Conservation (phyloP, 2,113 vertebrate genomes). For the Pluvialis apricaria region DNA sequence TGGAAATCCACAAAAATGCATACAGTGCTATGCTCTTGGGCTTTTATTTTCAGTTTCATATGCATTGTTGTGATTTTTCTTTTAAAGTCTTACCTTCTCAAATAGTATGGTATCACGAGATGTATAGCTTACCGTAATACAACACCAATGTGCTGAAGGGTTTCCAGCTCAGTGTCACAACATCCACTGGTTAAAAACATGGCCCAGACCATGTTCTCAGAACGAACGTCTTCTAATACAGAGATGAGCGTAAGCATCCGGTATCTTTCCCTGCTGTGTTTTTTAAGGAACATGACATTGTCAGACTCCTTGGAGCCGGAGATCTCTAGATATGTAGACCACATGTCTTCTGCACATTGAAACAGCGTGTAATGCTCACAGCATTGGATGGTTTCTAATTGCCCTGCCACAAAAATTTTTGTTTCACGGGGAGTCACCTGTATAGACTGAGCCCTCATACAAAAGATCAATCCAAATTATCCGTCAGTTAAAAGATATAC, state of each 20-base stretch:
- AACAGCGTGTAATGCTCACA: neutral
- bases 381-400: neutral
- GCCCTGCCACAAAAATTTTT: neutral
- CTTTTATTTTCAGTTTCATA: neutral
- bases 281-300: neutral
- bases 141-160: neutral
- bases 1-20: neutral
- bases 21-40: neutral
- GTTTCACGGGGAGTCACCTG: neutral
- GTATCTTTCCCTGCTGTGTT: neutral
- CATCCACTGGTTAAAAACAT: accelerated
- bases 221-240: neutral
- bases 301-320: neutral
- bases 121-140: neutral
- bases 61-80: neutral
- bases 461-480: neutral
- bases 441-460: neutral
- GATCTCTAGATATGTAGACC: neutral
- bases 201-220: neutral
- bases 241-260: neutral
- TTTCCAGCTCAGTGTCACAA: neutral
- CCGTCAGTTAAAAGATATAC: neutral
- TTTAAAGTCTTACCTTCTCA: neutral
- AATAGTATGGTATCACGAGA: neutral
- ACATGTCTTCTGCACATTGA: neutral